These are phyloP conservation scores for Dastarcus helophoroides DNA, from an alignment of 2,888 invertebrate species.

Conservation along the genomic window DNA sequence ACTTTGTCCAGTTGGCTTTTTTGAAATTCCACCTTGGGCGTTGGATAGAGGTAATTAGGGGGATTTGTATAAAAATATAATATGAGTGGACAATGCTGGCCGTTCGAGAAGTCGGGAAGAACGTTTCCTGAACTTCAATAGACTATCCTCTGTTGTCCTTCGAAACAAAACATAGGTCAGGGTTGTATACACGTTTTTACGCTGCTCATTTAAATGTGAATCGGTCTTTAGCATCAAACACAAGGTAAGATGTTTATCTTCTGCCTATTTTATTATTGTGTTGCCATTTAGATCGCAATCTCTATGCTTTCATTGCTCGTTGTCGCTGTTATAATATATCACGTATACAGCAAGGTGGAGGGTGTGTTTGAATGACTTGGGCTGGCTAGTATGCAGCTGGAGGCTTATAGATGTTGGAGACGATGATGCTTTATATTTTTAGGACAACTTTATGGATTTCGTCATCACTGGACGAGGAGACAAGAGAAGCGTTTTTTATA, in stretches of 20 bases:
- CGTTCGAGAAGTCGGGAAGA: conserved; percentile 11
- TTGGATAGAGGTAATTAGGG: conserved; percentile 9
- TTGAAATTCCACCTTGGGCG: conserved; percentile 13
- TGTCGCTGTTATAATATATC: conserved; percentile 15
- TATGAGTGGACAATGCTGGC: conserved; percentile 14
- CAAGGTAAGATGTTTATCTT: conserved; percentile 11
- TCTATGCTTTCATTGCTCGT: conserved; percentile 12
- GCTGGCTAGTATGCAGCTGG: conserved; percentile 12
- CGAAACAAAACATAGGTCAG: conserved; percentile 12
- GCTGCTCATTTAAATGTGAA: conserved; percentile 11
- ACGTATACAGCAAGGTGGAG: conserved; percentile 13
- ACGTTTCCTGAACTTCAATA: too few relatives aligned
- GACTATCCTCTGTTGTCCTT: too few relatives aligned
- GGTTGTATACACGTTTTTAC: conserved; percentile 8
- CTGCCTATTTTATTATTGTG: conserved; percentile 12
- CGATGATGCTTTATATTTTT: conserved; percentile 8
- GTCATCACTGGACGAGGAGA: conserved; percentile 9
- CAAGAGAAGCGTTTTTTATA: conserved; percentile 12
- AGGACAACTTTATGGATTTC: conserved; percentile 10
- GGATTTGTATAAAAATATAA: conserved; percentile 10
- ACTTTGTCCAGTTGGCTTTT: conserved; percentile 12
- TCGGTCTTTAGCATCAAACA: conserved; percentile 15
- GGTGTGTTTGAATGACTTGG: conserved; percentile 10
- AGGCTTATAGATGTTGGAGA: conserved; percentile 15
- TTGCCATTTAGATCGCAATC: conserved; percentile 11